Conservation (phyloP, 2,797 vertebrate species). For the Pangasius sanitwongsei region DNA sequence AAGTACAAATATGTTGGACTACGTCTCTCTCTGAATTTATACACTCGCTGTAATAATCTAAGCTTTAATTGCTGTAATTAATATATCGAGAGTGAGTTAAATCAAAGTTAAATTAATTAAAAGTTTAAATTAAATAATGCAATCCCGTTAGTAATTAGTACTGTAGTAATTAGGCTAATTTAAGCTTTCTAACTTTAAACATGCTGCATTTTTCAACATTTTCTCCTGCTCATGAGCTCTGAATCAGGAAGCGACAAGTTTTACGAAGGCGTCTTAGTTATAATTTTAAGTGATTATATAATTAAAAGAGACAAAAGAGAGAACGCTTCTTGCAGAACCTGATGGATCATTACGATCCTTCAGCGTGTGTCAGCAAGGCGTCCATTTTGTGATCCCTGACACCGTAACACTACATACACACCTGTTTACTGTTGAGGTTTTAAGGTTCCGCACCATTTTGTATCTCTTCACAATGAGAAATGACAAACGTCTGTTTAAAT, state of each 20-base stretch:
- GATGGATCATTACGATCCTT: conserved; percentile 9
- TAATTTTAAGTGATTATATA: background rate
- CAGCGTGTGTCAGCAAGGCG: background rate
- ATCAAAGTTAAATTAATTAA: background rate
- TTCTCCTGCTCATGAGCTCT: background rate
- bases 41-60: background rate
- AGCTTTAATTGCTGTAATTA: background rate
- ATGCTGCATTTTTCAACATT: background rate
- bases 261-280: background rate
- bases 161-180: background rate
- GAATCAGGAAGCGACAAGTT: background rate
- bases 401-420: background rate
- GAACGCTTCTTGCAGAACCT: conserved; percentile 33
- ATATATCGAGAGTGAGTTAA: background rate
- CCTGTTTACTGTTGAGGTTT: background rate
- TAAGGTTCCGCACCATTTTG: conserved; percentile 1
- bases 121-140: background rate
- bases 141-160: background rate
- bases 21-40: background rate
- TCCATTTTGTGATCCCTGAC: background rate
- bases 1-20: too few relatives aligned
- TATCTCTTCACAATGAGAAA: conserved; percentile 51
- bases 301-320: background rate
- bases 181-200: background rate
- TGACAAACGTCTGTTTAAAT: background rate